Evolutionary conservation across 2,113 vertebrate genomes (phyloP).

Genomic region (Pristiophorus japonicus): DNA sequence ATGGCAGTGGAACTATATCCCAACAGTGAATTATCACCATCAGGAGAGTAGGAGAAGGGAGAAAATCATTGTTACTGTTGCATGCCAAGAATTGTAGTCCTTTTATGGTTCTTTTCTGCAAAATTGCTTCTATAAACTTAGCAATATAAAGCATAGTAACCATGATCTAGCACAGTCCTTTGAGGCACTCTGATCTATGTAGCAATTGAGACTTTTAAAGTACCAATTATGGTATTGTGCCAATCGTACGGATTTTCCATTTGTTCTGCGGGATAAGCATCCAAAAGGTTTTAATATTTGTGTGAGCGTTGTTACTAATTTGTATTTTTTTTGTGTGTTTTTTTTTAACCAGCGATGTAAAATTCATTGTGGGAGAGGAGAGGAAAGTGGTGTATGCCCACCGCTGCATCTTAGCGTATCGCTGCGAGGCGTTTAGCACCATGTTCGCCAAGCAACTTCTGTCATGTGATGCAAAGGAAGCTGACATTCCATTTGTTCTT

Average conservation of each 20-base stretch:
- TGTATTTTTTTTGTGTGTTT: background rate
- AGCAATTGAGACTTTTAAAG: background rate
- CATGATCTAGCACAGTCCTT: background rate
- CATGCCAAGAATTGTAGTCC: background rate
- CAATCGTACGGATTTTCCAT: background rate
- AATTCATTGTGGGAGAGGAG: constrained; percentile 66
- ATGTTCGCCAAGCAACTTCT: constrained; percentile 50
- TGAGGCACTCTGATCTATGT: background rate
- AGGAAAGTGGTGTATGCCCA: constrained; percentile 62
- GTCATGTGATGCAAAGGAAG: constrained; percentile 37
- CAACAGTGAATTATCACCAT: background rate
- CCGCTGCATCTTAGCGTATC: constrained; percentile 61
- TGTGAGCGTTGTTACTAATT: background rate
- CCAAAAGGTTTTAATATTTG: background rate
- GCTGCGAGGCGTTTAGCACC: constrained; percentile 58
- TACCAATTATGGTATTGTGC: background rate
- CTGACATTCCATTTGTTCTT: constrained; percentile 46
- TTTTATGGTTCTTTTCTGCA: background rate
- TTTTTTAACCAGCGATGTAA: constrained; percentile 54
- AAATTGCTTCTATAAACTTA: background rate
- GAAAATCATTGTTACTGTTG: background rate
- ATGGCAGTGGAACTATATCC: background rate
- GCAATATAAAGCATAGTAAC: background rate
- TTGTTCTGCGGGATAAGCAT: background rate
- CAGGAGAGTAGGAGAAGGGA: background rate